Percentiles rank a stretch among this genome's conserved stretches.
These are phyloP conservation scores for Leptinotarsa juncta DNA, from an alignment of 2,888 invertebrate species.

Conservation along the genomic window DNA sequence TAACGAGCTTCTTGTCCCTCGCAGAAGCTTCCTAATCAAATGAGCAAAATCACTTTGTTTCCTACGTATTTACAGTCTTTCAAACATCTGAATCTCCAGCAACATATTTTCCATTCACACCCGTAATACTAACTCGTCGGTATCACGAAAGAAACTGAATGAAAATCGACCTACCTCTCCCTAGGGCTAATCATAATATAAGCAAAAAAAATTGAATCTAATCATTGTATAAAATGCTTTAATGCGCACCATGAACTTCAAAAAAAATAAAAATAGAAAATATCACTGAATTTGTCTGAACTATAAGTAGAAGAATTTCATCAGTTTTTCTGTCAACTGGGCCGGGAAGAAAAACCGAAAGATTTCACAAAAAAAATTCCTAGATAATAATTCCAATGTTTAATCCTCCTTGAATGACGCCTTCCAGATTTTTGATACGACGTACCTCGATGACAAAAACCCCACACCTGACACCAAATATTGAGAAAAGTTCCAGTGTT, in stretches of 20 bases:
- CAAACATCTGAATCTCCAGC: slow-evolving; percentile 4
- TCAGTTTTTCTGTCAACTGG: background rate
- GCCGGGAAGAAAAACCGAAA: background rate
- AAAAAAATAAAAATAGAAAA: slow-evolving; percentile 12
- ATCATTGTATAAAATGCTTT: background rate
- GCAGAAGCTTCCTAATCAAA: background rate
- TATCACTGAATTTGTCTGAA: slow-evolving; percentile 13
- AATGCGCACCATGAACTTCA: background rate
- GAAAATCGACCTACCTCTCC: background rate
- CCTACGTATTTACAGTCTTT: slow-evolving; percentile 4
- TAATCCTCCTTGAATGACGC: background rate
- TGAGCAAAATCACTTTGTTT: slow-evolving; percentile 12
- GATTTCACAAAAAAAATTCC: too few relatives aligned
- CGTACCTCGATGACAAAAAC: background rate
- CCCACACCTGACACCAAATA: slow-evolving; percentile 17
- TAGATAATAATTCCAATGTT: background rate
- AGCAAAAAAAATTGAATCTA: too few relatives aligned
- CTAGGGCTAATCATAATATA: too few relatives aligned
- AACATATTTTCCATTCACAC: slow-evolving; percentile 14
- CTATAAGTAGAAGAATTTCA: background rate
- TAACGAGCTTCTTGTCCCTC: background rate
- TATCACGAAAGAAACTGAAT: background rate
- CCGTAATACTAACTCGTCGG: background rate
- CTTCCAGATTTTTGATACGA: background rate
- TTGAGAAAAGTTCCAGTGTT: background rate